These are phyloP conservation scores for Lycophotia porphyrea DNA, from an alignment of 2,888 invertebrate genomes.

Conservation along the genomic window DNA sequence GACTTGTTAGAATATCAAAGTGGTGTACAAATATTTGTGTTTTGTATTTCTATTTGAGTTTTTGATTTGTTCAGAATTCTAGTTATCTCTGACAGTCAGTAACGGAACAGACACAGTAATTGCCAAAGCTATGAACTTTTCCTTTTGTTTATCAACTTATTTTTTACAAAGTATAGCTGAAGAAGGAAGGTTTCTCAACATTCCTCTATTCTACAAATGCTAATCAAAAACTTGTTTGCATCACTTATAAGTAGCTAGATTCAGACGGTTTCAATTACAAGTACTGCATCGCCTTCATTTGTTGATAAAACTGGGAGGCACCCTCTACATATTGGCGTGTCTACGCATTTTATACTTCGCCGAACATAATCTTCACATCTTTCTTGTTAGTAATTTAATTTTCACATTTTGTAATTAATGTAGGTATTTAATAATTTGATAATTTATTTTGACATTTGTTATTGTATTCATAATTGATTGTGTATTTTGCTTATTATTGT, in stretches of 20 bases:
- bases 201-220: neutral
- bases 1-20: slow-evolving; percentile 29
- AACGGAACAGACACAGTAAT: neutral
- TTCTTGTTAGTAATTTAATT: too few species aligned
- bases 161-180: neutral
- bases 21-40: slow-evolving; percentile 34
- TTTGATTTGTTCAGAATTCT: slow-evolving; percentile 9
- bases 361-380: too few species aligned
- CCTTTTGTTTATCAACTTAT: neutral
- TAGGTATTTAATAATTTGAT: too few species aligned
- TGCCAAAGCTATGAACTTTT: slow-evolving; percentile 13
- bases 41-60: slow-evolving; percentile 13
- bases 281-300: neutral
- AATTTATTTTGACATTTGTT: too few species aligned
- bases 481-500: too few species aligned
- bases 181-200: neutral
- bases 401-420: too few species aligned
- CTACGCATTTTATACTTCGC: neutral
- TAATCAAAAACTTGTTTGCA: neutral
- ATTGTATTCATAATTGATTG: too few species aligned
- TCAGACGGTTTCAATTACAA: neutral
- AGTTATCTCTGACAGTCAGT: neutral
- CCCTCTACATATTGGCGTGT: neutral
- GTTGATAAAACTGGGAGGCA: neutral
- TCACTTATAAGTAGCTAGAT: neutral